Conservation (phyloP, 2,113 vertebrate species). For the Elachura formosa region DNA sequence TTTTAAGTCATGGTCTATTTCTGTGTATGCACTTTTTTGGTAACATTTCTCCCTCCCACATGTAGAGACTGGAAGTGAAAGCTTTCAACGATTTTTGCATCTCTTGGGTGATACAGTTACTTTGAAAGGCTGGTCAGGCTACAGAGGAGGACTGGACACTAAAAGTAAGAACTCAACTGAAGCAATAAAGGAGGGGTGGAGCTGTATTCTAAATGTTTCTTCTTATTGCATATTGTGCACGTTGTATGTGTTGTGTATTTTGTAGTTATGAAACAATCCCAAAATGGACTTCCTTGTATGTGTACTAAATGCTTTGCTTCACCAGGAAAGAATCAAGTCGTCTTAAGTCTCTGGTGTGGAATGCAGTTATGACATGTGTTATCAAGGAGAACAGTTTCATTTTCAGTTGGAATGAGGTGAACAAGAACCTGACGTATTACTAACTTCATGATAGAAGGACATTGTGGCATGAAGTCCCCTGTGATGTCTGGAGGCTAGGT, state of each 20-base stretch:
- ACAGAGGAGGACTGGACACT: constrained; percentile 95
- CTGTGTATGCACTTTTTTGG: not conserved
- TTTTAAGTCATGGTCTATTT: not conserved
- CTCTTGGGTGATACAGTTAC: constrained; percentile 89
- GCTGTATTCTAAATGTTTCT: not conserved
- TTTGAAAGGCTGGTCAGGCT: constrained; percentile 95
- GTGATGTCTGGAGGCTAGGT: not conserved
- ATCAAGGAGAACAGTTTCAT: not conserved
- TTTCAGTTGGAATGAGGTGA: not conserved
- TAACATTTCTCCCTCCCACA: not conserved
- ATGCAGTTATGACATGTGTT: not conserved
- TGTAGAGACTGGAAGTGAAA: constrained; percentile 89
- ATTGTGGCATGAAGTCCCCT: not conserved
- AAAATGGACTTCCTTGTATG: not conserved
- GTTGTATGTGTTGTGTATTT: not conserved
- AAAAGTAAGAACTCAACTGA: constrained; percentile 83
- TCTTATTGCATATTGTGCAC: accelerated
- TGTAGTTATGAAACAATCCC: not conserved
- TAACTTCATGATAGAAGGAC: not conserved
- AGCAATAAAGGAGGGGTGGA: not conserved
- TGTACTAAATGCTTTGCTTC: not conserved
- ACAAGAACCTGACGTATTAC: not conserved
- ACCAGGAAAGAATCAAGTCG: not conserved
- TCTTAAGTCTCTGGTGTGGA: not conserved
- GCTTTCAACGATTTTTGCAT: constrained; percentile 88